These are phyloP conservation scores for Shinisaurus crocodilurus DNA, from an alignment of 2,113 vertebrate species.

Conservation along the genomic window DNA sequence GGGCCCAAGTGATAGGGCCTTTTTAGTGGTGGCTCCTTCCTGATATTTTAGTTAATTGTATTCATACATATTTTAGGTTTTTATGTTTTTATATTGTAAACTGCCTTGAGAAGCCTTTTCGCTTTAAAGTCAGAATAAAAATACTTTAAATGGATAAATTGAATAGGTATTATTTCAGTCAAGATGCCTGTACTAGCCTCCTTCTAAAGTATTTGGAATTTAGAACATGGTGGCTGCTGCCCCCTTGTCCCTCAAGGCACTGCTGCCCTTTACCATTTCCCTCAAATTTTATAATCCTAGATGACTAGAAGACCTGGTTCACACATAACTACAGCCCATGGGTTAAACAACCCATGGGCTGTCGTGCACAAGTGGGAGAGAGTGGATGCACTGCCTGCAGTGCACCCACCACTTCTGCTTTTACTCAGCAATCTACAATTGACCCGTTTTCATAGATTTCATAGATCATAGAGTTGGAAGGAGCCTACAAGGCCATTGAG, in stretches of 20 bases:
- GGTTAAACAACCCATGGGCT: too few relatives aligned
- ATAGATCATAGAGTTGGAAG: too few relatives aligned
- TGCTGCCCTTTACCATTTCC: background rate
- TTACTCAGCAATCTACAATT: too few relatives aligned
- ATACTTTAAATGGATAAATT: too few relatives aligned
- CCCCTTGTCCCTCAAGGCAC: background rate
- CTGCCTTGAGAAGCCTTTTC: background rate
- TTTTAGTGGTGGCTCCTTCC: background rate
- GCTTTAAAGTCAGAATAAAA: background rate
- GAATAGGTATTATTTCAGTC: background rate
- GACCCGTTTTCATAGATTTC: too few relatives aligned
- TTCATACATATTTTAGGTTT: background rate
- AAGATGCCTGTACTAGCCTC: background rate
- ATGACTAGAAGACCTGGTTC: background rate
- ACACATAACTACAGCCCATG: too few relatives aligned
- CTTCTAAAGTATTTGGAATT: background rate
- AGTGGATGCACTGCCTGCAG: too few relatives aligned
- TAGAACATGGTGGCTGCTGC: background rate
- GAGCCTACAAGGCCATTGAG: too few relatives aligned
- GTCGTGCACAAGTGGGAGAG: too few relatives aligned
- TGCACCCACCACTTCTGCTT: too few relatives aligned
- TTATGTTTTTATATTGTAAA: background rate
- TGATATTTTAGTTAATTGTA: background rate
- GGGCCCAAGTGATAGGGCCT: background rate
- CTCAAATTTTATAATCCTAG: background rate